Evolutionary conservation across 1,140 invertebrate genomes (phyloP), one percentile per base, ranked within the genome.

Genomic region (Neotoxoptera formosana): DNA sequence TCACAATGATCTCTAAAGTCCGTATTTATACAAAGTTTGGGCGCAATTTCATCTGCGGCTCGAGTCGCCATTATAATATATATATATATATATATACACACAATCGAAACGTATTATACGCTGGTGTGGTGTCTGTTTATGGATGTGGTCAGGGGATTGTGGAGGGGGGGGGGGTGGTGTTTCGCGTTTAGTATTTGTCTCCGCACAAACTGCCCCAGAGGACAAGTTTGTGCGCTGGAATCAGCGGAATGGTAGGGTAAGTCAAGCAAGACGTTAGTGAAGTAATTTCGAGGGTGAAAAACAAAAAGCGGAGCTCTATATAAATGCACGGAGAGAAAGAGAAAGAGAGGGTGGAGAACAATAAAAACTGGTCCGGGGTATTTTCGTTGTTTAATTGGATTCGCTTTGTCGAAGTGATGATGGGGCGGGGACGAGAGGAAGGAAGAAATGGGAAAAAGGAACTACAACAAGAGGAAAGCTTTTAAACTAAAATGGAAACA

Each of bases 401-500:
- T 93, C 91, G 91, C 91, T 93, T 93, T 93, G 76, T 84, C 36
- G 36, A 48, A 41, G 89, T 34, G 89, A 20, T 2, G 47, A 48
- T 30, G 36, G 53, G 53, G 6, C 1, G 36, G 20, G 8, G 53
- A 34, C n/a, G 34, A 36, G 34, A 51, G 88, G 23, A 25, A 90
- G 67, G 81, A 48, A 23, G 91, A 47, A 48, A 81, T n/a, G 76
- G 25, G 53, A 84, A 84, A 92, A 60, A 90, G 20, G 53, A 60
- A 60, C 34, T 60, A 89, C n/a, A 84, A 93, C 36, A 51, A 93
- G 91, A 93, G 76, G 76, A 93, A 93, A 93, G 91, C 91, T 93
- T 93, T 93, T 93, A 93, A 93, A 93, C 91, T 93, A 84, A 93
- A 93, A 93, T 93, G 91, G 91, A 93, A 93, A 93, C 91, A 93